Evolutionary conservation across 2,113 vertebrate genomes (phyloP), one percentile per base, ranked within the genome.

Genomic region (Brachionichthys hirsutus): DNA sequence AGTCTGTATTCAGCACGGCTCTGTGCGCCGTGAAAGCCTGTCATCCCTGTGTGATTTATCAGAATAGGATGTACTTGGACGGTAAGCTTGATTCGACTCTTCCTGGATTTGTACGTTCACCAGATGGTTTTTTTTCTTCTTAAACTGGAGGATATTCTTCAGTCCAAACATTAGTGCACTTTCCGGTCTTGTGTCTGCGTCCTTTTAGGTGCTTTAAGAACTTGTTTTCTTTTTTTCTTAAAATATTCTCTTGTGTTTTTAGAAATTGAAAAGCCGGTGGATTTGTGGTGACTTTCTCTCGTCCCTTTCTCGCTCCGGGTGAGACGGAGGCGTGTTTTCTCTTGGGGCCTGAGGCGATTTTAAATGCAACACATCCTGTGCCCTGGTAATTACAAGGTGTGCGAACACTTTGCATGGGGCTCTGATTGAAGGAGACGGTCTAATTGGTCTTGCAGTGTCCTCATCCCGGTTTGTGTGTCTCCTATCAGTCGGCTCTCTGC

Each of bases 31-130:
- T 75, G 67, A 82, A 83, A 80, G 77, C 67, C 72, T 80, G 82
- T 84, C 85, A 81, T 82, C 51, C 61, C 65, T 34, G 43, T 51
- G 63, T 71, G 73, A 85, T 89, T 87, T 82, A 82, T 80, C 84
- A 67, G 70, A 73, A 62, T 19, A 35, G 46, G 57, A 62, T 65
- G 65, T 45, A 66, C 62, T 80, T 18, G 17, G 66, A 80, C 79
- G 83, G 83, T 87, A 77, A 53, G 46, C 40, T 60, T 76, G 78
- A 78, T 69, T 85, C 82, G 56, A 67, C 62, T 40, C n/a, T 47
- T 60, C 61, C 54, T 12, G 4, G 54, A 20, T 22, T 12, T 0
- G 20, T 24, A 24, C 68, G 76, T 58, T 17, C 12, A 10, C 63
- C 58, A 41, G n/a, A 55, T 41, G 49, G 62, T 13, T 36, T 56